These are phyloP conservation scores for Drosophila arizonae DNA, from an alignment of 1,140 invertebrate species.

Conservation along the genomic window DNA sequence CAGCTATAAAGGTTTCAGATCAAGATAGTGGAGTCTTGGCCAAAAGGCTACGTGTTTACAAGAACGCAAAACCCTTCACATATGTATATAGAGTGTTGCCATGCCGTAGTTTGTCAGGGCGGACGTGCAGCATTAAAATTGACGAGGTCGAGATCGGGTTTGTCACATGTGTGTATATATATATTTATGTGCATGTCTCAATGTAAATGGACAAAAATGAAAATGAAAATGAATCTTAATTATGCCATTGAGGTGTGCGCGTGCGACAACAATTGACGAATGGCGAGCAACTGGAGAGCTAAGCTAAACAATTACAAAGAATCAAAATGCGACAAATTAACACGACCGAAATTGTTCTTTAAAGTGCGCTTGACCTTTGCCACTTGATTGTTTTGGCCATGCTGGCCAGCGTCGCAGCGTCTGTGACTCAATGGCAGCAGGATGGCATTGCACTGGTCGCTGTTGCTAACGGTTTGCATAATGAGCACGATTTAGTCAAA, in stretches of 20 bases:
- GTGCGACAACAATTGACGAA: constrained; percentile 28
- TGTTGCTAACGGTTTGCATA: constrained; percentile 32
- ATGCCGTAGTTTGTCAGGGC: constrained; percentile 24
- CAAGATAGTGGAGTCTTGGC: background rate
- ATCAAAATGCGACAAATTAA: constrained; percentile 66
- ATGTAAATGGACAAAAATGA: constrained; percentile 17
- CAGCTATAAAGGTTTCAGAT: background rate
- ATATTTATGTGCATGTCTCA: too few species aligned
- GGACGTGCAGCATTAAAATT: constrained; percentile 49
- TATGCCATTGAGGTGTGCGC: constrained; percentile 56
- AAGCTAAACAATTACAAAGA: constrained; percentile 44
- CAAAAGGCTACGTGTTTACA: background rate
- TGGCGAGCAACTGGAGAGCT: constrained; percentile 9
- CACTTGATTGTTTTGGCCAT: constrained; percentile 67
- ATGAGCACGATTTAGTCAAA: constrained; percentile 14
- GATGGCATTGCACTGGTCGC: constrained; percentile 37
- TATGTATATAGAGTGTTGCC: background rate
- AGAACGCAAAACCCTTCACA: constrained; percentile 21
- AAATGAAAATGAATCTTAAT: constrained; percentile 50
- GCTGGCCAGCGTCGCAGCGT: constrained; percentile 15
- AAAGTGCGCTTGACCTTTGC: constrained; percentile 69
- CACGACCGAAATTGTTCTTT: constrained; percentile 64
- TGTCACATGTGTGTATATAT: constrained; percentile 13
- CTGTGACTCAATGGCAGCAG: constrained; percentile 19
- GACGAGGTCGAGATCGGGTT: constrained; percentile 40